phyloP scores from a whole-genome alignment of 2,113 vertebrate genomes.

The Oryzias woworae region DNA sequence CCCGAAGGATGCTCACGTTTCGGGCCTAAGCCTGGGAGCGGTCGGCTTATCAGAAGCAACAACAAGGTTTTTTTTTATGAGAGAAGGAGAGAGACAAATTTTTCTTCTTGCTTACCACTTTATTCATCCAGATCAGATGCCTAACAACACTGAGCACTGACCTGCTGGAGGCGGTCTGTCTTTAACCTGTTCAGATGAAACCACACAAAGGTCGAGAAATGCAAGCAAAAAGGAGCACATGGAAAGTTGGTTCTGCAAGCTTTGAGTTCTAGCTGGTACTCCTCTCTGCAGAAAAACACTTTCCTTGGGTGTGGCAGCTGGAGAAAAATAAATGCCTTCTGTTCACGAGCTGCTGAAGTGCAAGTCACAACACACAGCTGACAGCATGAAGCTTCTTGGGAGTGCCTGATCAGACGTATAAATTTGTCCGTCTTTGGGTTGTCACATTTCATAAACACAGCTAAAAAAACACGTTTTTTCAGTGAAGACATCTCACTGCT shows the following conservation, averaged over 20 bases:
- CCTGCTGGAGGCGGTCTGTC: constrained; percentile 21
- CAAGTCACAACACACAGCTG: constrained; percentile 81
- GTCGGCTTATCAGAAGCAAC: constrained; percentile 43
- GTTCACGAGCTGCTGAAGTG: constrained; percentile 63
- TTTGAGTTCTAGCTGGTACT: constrained; percentile 39
- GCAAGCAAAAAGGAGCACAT: constrained; percentile 25
- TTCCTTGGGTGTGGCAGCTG: constrained; percentile 79
- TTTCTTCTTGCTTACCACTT: constrained; percentile 61
- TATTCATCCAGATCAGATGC: constrained; percentile 31
- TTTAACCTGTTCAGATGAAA: constrained; percentile 51
- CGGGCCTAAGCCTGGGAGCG: constrained; percentile 64
- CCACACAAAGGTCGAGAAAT: constrained; percentile 22
- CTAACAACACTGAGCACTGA: constrained; percentile 27
- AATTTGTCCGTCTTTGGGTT: constrained; percentile 29
- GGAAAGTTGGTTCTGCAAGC: constrained; percentile 25
- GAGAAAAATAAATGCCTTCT: constrained; percentile 77
- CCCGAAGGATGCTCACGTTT: constrained; percentile 67
- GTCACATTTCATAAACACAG: constrained; percentile 13
- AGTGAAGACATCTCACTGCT: constrained; percentile 2
- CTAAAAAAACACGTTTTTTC: constrained; percentile 3
- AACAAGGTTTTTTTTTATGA: constrained; percentile 33
- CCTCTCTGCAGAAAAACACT: constrained; percentile 73
- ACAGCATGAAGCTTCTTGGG: constrained; percentile 64
- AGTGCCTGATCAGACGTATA: constrained; percentile 56
- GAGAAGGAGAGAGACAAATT: constrained; percentile 24